These are phyloP conservation scores for Amphipoea oculea DNA, from an alignment of 2,888 invertebrate species.

Conservation along the genomic window DNA sequence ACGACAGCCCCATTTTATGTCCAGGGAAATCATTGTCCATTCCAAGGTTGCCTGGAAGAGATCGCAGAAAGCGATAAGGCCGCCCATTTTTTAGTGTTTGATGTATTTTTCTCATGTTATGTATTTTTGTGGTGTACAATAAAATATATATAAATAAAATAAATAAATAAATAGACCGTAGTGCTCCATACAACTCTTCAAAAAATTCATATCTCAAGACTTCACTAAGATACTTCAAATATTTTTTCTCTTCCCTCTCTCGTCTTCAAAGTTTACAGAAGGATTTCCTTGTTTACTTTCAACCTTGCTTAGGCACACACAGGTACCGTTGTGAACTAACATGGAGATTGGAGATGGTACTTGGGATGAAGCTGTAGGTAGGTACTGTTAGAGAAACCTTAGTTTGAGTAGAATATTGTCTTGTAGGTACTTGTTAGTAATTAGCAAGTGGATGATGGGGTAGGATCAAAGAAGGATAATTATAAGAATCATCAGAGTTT, in stretches of 20 bases:
- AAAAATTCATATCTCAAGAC: slow-evolving; percentile 23
- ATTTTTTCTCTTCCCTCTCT: slow-evolving; percentile 37
- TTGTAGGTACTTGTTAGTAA: neutral
- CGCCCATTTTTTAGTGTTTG: no score
- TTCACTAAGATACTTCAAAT: neutral
- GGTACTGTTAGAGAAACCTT: neutral
- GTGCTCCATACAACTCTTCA: slow-evolving; percentile 2
- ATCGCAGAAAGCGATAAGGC: no score
- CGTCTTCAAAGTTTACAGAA: slow-evolving; percentile 43
- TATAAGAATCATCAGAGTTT: neutral
- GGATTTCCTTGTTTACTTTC: slow-evolving; percentile 61
- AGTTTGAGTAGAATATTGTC: neutral
- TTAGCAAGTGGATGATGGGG: neutral
- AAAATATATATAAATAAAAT: no score
- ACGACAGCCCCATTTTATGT: no score
- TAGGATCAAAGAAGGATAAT: neutral
- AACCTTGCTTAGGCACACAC: slow-evolving; percentile 56
- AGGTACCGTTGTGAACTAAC: slow-evolving; percentile 49
- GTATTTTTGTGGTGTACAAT: no score
- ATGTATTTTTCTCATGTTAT: no score
- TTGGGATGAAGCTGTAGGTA: neutral
- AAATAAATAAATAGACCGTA: no score
- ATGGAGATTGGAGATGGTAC: slow-evolving; percentile 8
- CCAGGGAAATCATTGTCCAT: no score
- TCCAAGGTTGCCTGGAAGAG: no score